Base-by-base conservation (phyloP, 1,140 invertebrate species). In the Drosophila mojavensis region DNA sequence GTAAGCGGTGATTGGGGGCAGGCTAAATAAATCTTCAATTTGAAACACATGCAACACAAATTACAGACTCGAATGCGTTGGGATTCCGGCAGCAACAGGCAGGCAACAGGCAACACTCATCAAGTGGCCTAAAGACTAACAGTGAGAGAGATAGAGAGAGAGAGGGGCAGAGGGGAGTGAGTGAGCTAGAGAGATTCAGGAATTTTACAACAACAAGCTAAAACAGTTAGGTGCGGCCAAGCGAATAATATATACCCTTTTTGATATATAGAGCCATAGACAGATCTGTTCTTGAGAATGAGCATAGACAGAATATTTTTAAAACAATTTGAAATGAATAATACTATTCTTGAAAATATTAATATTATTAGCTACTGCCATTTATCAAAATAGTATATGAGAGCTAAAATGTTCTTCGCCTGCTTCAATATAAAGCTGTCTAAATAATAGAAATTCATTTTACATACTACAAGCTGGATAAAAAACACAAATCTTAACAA, bases 21-120 rank as follows among this genome's bases (percentile, higher is more conserved):
- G 75, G 60, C 80, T 61, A 89, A 89, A 89, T 90, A 89, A 89
- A 89, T 89, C 84, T 89, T 90, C 80, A 89, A 89, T 90, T 89
- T 89, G 84, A 89, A 89, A 89, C 84, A 89, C 84, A 89, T 89
- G 84, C 84, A 89, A 84, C 84, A 89, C 84, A 89, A 89, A 89
- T 89, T 89, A 89, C 84, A 84, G 84, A 67, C 84, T 88, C 73
- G 72, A 79, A 79, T 62, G 74, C 64, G 61, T 76, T 76, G 56
- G 68, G 68, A 75, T 75, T 70, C 72, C 72, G 55, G 67, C 59
- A 76, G 66, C 67, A 70, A 24, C 20, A 47, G 65, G 65, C 66
- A 69, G 53, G 61, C 60, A 60, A 61, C 58, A 45, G 50, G 20
- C 71, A 67, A 72, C 45, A 78, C 83, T 89, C 84, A 86, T 86